Base-by-base conservation (phyloP, 2,113 vertebrate genomes). In the Paratilapia polleni region DNA sequence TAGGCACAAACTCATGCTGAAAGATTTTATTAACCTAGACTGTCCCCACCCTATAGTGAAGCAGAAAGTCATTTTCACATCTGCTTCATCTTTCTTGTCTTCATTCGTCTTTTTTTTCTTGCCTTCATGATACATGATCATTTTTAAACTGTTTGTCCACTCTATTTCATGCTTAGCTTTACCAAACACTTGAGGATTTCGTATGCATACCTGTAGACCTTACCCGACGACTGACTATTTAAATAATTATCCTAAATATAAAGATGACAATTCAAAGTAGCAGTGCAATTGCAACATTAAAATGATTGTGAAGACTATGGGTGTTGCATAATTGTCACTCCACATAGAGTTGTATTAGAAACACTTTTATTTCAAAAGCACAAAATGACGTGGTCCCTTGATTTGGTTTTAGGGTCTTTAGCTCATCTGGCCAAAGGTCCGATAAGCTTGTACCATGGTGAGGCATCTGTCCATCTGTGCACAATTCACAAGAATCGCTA, bases 31-130 rank as follows among this genome's bases (percentile, higher is more conserved):
- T 24, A 85, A 24, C 43, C 64, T n/a, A 43, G 34, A 59, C 56
- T 85, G 58, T 58, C 76, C 34, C 34, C 20, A 52, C 20, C 47
- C 73, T 12, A 19, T 54, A 73, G 47, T 54, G 68, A 73, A 73
- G 47, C 68, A 73, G 47, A 73, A 54, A 47, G 31, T 73, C 26
- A 38, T 20, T 24, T 24, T 54, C n/a, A 80, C 24, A 74, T 85
- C 75, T 49, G 14, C 60, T 41, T 78, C 31, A 63, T 78, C 15
- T 56, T 41, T 60, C 85, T 36, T 76, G 43, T 85, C 54, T 59
- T 64, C 22, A n/a, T 58, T 61, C 1, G n/a, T 24, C 56, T 36
- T 47, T 68, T 68, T 76, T 78, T 81, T 68, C 31, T 82, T 22
- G 9, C 22, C 52, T 75, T 59, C 24, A 12, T 78, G 47, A 89